Percentiles rank a stretch among this genome's conserved stretches.
Conservation (phyloP, 2,113 vertebrate species). For the Cochlearius cochlearius region DNA sequence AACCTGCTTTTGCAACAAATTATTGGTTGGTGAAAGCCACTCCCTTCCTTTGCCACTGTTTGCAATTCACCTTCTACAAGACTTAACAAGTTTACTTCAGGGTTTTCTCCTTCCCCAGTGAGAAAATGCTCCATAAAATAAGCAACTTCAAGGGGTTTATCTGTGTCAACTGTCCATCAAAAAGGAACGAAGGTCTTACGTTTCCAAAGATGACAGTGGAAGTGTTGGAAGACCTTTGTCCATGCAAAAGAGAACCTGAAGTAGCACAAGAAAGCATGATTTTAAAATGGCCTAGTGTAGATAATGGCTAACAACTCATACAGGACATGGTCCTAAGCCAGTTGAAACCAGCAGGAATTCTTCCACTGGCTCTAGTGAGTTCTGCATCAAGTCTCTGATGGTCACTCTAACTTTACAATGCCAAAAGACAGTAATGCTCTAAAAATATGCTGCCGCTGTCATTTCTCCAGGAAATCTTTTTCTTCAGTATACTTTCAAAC, state of each 20-base stretch:
- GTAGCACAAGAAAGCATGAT: background rate
- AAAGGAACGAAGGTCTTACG: background rate
- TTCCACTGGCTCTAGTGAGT: background rate
- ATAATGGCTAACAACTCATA: background rate
- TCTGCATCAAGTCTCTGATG: background rate
- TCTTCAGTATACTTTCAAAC: background rate
- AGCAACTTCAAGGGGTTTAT: background rate
- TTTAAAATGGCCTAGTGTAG: background rate
- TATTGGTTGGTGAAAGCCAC: background rate
- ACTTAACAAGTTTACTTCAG: slow-evolving; percentile 14
- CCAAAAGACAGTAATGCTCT: background rate
- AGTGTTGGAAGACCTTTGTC: background rate
- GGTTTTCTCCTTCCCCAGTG: slow-evolving; percentile 2
- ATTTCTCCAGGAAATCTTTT: background rate
- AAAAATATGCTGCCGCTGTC: background rate
- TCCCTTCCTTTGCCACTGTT: slow-evolving; percentile 12
- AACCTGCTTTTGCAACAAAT: slow-evolving; percentile 13
- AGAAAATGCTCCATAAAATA: background rate
- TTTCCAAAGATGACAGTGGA: background rate
- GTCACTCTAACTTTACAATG: background rate
- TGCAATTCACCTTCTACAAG: slow-evolving; percentile 26
- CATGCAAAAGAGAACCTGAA: background rate
- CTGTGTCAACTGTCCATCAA: background rate
- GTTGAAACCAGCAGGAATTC: background rate
- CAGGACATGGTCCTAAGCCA: background rate